A percentile compares a stretch with the other conserved stretches of the same genome.
These are phyloP conservation scores for Strigamia transsilvanica DNA, from an alignment of 2,888 invertebrate genomes.

Conservation along the genomic window DNA sequence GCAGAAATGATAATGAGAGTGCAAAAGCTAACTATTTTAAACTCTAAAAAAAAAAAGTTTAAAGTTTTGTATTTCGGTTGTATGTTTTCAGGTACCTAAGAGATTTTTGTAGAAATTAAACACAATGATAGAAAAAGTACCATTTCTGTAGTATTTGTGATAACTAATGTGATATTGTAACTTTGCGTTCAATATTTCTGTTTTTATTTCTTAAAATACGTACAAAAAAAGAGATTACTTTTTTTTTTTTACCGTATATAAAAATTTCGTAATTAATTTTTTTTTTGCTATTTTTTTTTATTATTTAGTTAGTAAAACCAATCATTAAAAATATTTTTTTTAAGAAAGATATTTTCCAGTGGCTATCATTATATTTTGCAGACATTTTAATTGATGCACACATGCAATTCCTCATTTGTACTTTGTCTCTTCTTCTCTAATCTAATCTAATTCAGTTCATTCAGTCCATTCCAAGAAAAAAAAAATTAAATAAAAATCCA, in stretches of 20 bases:
- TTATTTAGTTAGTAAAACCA: background rate
- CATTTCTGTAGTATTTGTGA: conserved; percentile 32
- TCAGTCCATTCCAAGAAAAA: conserved; percentile 14
- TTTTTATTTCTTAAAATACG: background rate
- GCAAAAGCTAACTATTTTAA: conserved; percentile 44
- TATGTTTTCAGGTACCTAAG: conserved; percentile 28
- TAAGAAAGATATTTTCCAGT: background rate
- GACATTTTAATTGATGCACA: conserved; percentile 35
- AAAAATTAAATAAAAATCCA: background rate
- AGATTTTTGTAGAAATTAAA: background rate
- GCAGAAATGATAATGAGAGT: conserved; percentile 10
- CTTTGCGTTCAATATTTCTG: conserved; percentile 39
- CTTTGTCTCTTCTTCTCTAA: conserved; percentile 41
- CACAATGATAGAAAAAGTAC: background rate
- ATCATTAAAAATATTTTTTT: too few relatives aligned
- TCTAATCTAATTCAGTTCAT: conserved; percentile 47
- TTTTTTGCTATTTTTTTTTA: background rate
- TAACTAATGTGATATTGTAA: conserved; percentile 40
- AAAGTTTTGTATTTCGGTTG: background rate
- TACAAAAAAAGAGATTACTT: background rate
- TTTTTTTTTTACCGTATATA: background rate
- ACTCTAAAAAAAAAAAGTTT: background rate
- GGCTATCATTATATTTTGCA: conserved; percentile 3
- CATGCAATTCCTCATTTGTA: conserved; percentile 37
- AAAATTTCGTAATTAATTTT: too few relatives aligned